phyloP scores from a whole-genome alignment of 1,140 invertebrate genomes.

The Halyomorpha halys region DNA sequence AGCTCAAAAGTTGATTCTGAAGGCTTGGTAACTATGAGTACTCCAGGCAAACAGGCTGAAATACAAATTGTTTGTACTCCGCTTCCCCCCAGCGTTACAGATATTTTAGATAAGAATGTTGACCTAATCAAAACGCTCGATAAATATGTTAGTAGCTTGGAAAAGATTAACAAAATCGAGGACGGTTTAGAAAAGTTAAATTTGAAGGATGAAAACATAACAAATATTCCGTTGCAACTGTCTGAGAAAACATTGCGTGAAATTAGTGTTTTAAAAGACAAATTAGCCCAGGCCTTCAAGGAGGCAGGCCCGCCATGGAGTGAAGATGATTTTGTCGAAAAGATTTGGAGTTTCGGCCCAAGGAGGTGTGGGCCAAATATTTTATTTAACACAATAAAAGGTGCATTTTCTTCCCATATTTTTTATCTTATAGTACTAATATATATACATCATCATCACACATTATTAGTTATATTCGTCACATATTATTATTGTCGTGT shows the following conservation, averaged over 20 bases:
- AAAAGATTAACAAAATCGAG: not conserved
- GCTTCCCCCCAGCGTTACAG: conserved; percentile 60
- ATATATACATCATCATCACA: too few species aligned
- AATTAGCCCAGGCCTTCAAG: conserved; percentile 52
- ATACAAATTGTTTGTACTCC: conserved; percentile 71
- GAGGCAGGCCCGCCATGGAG: conserved; percentile 46
- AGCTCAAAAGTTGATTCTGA: conserved; percentile 32
- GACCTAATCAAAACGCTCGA: conserved; percentile 48
- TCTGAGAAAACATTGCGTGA: conserved; percentile 42
- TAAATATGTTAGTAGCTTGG: conserved; percentile 35
- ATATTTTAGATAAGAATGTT: conserved; percentile 52
- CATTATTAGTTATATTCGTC: too few species aligned
- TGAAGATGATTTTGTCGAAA: conserved; percentile 45
- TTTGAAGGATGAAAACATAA: too few species aligned
- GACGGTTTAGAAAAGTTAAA: not conserved
- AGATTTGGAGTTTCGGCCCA: conserved; percentile 87
- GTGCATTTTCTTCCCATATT: conserved; percentile 16
- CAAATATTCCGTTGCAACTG: not conserved
- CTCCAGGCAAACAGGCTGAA: conserved; percentile 57
- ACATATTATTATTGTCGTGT: too few species aligned
- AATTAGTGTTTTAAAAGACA: conserved; percentile 49
- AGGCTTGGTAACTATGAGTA: conserved; percentile 47
- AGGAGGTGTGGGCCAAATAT: conserved; percentile 81
- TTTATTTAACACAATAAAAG: conserved; percentile 59
- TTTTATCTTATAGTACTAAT: too few species aligned